phyloP scores from a whole-genome alignment of 2,113 vertebrate species.

The Aspidoscelis tigris region DNA sequence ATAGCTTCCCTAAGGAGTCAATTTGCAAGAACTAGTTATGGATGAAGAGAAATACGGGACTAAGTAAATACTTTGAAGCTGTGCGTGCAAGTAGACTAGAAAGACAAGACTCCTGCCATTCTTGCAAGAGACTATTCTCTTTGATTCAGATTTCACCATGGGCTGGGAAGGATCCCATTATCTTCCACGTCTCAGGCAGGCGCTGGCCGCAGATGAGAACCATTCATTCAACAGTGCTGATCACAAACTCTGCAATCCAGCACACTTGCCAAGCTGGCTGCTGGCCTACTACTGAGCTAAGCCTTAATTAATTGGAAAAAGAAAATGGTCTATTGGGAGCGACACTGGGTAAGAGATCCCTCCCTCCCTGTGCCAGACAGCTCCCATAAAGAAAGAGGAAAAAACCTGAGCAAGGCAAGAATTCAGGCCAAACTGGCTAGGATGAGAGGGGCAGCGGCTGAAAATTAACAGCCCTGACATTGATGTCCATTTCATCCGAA shows the following conservation, averaged over 20 bases:
- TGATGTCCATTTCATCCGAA: neutral
- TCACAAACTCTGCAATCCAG: slow-evolving; percentile 23
- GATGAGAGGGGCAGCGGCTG: neutral
- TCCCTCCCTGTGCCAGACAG: slow-evolving; percentile 10
- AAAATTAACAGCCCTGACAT: neutral
- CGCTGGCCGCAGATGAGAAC: slow-evolving; percentile 7
- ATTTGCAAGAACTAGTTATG: too few species aligned
- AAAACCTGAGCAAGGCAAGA: neutral
- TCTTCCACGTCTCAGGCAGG: slow-evolving; percentile 9
- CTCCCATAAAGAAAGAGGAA: slow-evolving; percentile 21
- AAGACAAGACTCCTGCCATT: neutral
- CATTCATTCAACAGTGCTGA: slow-evolving; percentile 26
- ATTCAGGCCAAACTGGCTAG: slow-evolving; percentile 1
- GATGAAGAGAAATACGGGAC: too few species aligned
- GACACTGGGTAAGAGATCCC: slow-evolving; percentile 3
- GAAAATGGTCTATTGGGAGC: neutral
- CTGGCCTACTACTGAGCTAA: slow-evolving; percentile 15
- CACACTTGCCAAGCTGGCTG: slow-evolving; percentile 13
- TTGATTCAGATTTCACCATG: too few species aligned
- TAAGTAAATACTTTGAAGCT: too few species aligned
- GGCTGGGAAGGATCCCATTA: neutral
- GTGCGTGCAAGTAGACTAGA: neutral
- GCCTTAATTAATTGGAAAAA: slow-evolving; percentile 28
- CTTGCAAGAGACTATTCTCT: neutral
- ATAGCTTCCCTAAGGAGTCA: too few species aligned